phyloP scores from a whole-genome alignment of 2,888 invertebrate genomes.

The Brachynemurus nebulosus region DNA sequence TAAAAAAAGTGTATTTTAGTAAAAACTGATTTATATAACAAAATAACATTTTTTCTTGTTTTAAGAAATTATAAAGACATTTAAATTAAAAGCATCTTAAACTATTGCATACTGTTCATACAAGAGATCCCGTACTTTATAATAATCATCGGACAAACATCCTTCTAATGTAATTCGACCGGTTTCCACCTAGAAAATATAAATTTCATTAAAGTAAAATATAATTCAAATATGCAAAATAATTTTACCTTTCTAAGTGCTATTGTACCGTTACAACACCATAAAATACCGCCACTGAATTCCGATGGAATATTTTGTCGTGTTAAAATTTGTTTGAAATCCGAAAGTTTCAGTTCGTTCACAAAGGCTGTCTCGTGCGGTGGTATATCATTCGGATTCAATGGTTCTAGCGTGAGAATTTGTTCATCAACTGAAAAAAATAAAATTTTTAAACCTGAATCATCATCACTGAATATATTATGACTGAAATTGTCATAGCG shows the following conservation, averaged over 20 bases:
- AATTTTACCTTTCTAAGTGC: constrained; percentile 66
- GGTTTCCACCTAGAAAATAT: constrained; percentile 62
- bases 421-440: constrained; percentile 35
- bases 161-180: constrained; percentile 91
- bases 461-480: background rate
- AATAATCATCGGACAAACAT: constrained; percentile 87
- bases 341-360: constrained; percentile 84
- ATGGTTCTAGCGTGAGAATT: constrained; percentile 55
- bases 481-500: background rate
- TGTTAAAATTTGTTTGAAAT: constrained; percentile 69
- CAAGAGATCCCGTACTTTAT: constrained; percentile 76
- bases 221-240: constrained; percentile 7
- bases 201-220: constrained; percentile 10
- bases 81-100: constrained; percentile 30
- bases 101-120: constrained; percentile 97
- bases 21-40: background rate
- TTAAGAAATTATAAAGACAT: constrained; percentile 3
- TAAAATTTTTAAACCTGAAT: background rate
- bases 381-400: constrained; percentile 37
- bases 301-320: constrained; percentile 70
- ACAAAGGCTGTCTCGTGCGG: constrained; percentile 78
- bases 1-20: background rate
- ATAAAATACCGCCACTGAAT: constrained; percentile 80
- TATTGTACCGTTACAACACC: constrained; percentile 84
- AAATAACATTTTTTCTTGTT: background rate